These are phyloP conservation scores for Eolophus roseicapilla DNA, from an alignment of 2,113 vertebrate species.

Conservation along the genomic window DNA sequence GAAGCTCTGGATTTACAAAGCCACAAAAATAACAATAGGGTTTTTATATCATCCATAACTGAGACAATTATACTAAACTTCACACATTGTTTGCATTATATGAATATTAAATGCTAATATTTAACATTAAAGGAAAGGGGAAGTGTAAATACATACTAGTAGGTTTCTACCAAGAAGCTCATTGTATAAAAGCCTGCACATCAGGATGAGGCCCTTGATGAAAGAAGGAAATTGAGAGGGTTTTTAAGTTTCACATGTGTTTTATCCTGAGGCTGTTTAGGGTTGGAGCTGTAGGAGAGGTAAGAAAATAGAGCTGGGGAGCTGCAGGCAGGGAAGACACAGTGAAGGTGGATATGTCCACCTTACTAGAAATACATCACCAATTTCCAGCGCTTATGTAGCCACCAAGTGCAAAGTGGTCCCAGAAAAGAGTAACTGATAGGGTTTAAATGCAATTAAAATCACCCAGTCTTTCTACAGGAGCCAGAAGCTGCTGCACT, in stretches of 20 bases:
- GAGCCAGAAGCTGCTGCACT: not conserved
- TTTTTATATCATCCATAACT: not conserved
- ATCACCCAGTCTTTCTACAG: not conserved
- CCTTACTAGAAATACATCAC: not conserved
- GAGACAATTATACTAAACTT: not conserved
- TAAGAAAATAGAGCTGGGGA: not conserved
- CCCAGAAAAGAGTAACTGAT: not conserved
- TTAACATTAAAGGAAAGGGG: not conserved
- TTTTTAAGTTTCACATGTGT: not conserved
- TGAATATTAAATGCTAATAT: conserved; percentile 25
- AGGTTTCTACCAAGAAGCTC: not conserved
- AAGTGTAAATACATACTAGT: not conserved
- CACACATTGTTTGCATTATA: not conserved
- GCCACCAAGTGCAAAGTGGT: not conserved
- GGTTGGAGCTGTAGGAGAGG: not conserved
- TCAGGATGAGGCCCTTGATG: not conserved
- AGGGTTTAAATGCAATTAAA: not conserved
- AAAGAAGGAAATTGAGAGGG: not conserved
- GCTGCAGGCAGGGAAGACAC: not conserved
- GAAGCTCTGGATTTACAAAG: not conserved
- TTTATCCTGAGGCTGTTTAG: not conserved
- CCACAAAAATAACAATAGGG: not conserved
- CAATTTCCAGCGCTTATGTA: not conserved
- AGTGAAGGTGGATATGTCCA: not conserved
- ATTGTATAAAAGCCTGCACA: not conserved